A percentile compares a stretch with the other conserved stretches of the same genome.
Evolutionary conservation across 2,113 vertebrate species (phyloP).

Genomic region (Halcyon senegalensis): DNA sequence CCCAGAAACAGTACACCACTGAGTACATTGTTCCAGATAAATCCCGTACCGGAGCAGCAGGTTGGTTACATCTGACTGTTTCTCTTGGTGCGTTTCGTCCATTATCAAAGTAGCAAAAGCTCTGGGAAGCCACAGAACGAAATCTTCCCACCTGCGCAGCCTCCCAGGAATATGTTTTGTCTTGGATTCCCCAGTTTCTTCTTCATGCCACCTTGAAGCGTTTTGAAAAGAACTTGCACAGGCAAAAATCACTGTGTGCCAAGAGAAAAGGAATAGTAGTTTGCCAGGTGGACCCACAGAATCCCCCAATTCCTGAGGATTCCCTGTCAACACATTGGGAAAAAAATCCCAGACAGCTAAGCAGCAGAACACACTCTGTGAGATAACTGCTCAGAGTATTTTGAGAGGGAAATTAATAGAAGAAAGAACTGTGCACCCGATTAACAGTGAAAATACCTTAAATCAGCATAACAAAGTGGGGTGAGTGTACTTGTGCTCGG

Average conservation of each 20-base stretch:
- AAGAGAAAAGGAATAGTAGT: neutral
- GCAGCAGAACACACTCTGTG: neutral
- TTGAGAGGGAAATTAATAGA: conserved; percentile 29
- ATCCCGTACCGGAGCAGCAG: neutral
- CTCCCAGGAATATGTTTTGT: neutral
- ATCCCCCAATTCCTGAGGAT: neutral
- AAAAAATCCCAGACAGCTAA: neutral
- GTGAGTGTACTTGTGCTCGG: conserved; percentile 36
- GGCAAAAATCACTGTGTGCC: neutral
- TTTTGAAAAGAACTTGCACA: neutral
- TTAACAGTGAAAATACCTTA: conserved; percentile 51
- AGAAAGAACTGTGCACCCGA: neutral
- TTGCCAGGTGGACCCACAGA: neutral
- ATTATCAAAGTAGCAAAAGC: neutral
- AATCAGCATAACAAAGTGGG: conserved; percentile 63
- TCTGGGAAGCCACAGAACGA: neutral
- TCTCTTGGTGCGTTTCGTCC: neutral
- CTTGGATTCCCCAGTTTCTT: neutral
- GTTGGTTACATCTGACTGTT: neutral
- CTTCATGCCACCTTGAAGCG: neutral
- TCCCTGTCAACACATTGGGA: neutral
- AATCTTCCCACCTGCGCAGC: neutral
- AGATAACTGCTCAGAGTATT: neutral
- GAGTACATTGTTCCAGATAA: neutral
- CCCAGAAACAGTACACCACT: neutral